Evolutionary conservation across 2,797 vertebrate species (phyloP).

Genomic region (Sebastes melanostomus): DNA sequence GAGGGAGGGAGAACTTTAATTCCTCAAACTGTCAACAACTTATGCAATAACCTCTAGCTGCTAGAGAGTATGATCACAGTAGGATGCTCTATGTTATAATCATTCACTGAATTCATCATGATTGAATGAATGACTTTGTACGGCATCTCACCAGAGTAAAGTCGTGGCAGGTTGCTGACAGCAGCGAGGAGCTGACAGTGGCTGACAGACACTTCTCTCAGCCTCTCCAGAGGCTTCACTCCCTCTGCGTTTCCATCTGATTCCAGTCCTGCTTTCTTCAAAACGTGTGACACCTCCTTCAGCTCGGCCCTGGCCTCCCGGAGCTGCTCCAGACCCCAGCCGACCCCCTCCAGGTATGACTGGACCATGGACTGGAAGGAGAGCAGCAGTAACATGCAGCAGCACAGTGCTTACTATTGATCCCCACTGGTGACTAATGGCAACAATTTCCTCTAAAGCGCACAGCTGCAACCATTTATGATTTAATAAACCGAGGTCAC

Average conservation of each 20-base stretch:
- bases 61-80: not conserved
- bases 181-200: constrained; percentile 89
- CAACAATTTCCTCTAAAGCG: not conserved
- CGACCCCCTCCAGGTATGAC: constrained; percentile 94
- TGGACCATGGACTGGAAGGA: constrained; percentile 89
- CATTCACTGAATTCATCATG: not conserved
- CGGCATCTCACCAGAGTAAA: constrained; percentile 83
- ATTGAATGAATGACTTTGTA: not conserved
- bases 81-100: not conserved
- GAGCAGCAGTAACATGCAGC: not conserved
- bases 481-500: not conserved
- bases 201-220: constrained; percentile 80
- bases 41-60: not conserved
- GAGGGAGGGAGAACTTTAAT: not conserved
- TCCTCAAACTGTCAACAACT: not conserved
- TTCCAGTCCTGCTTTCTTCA: constrained; percentile 80
- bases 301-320: constrained; percentile 82
- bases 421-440: not conserved
- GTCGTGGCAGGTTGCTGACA: constrained; percentile 89
- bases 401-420: not conserved
- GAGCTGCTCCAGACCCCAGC: constrained; percentile 90
- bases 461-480: not conserved
- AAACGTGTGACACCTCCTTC: constrained; percentile 76
- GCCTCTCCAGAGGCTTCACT: constrained; percentile 78
- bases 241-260: constrained; percentile 71